Evolutionary conservation across 2,888 invertebrate genomes (phyloP).

Genomic region (Cheilosia urbana): DNA sequence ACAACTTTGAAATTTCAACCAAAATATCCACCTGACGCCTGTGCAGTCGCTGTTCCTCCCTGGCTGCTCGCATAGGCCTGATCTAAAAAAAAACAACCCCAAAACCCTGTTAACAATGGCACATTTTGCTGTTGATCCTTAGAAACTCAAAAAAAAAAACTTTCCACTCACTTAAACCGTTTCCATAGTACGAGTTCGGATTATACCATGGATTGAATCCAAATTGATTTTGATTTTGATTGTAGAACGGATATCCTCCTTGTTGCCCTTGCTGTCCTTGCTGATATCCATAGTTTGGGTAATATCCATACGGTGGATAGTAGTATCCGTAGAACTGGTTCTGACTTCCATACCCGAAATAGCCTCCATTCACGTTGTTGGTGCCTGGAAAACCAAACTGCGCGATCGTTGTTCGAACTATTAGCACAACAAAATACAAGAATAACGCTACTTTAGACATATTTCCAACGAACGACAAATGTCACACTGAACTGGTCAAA

Average conservation of each 20-base stretch:
- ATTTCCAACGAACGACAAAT: constrained; percentile 14
- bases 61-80: constrained; percentile 74
- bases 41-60: constrained; percentile 72
- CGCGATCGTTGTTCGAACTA: constrained; percentile 28
- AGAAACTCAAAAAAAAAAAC: constrained; percentile 32
- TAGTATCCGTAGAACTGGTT: constrained; percentile 45
- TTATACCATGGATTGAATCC: constrained; percentile 38
- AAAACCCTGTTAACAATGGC: constrained; percentile 64
- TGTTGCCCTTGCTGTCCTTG: constrained; percentile 32
- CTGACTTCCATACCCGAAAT: constrained; percentile 50
- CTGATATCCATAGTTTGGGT: constrained; percentile 48
- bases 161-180: constrained; percentile 64
- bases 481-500: constrained; percentile 39
- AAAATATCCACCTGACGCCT: constrained; percentile 66
- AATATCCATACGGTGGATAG: constrained; percentile 56
- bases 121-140: background rate
- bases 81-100: constrained; percentile 76
- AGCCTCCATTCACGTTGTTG: constrained; percentile 37
- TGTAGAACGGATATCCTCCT: constrained; percentile 48
- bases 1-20: constrained; percentile 24
- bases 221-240: constrained; percentile 41
- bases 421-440: constrained; percentile 20
- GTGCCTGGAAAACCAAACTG: constrained; percentile 55
- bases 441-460: constrained; percentile 47
- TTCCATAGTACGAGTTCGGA: constrained; percentile 62